Percentiles rank a stretch among this genome's conserved stretches.
Evolutionary conservation across 2,113 vertebrate genomes (phyloP).

Genomic region (Triplophysa tibetana): DNA sequence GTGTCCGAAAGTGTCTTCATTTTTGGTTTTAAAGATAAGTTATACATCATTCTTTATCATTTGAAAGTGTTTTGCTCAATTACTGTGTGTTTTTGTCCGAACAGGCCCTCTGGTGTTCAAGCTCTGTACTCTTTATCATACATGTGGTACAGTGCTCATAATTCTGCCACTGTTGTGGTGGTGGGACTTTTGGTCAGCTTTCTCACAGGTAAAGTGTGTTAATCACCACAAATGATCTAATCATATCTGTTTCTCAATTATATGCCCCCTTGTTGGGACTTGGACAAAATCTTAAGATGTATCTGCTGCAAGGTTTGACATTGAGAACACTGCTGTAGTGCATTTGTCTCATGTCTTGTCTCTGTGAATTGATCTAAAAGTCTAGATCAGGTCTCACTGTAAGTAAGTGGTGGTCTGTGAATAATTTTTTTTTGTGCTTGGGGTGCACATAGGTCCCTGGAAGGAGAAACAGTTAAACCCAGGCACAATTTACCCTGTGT

Average conservation of each 20-base stretch:
- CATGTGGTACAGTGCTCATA: slow-evolving; percentile 97
- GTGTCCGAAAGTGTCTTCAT: no score
- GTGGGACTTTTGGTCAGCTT: slow-evolving; percentile 91
- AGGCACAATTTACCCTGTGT: slow-evolving; percentile 84
- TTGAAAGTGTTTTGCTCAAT: no score
- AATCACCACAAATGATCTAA: not conserved
- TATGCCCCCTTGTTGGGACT: not conserved
- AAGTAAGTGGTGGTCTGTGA: not conserved
- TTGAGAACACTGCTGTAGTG: not conserved
- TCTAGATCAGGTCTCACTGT: not conserved
- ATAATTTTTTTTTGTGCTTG: not conserved
- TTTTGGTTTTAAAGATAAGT: no score
- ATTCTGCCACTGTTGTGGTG: slow-evolving; percentile 87
- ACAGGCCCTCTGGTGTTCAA: slow-evolving; percentile 79
- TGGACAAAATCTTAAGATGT: no score
- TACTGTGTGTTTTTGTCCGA: slow-evolving; percentile 1
- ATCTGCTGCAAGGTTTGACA: not conserved
- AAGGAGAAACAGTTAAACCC: slow-evolving; percentile 80
- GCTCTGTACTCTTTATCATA: slow-evolving; percentile 89
- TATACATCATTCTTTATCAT: no score
- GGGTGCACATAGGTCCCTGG: slow-evolving; percentile 77
- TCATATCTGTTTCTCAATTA: no score
- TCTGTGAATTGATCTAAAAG: not conserved
- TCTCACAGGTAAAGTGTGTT: slow-evolving; percentile 78
- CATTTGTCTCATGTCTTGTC: not conserved